Percentiles rank a stretch among this genome's conserved stretches.
Conservation (phyloP, 2,888 invertebrate genomes). For the Lagria hirta region DNA sequence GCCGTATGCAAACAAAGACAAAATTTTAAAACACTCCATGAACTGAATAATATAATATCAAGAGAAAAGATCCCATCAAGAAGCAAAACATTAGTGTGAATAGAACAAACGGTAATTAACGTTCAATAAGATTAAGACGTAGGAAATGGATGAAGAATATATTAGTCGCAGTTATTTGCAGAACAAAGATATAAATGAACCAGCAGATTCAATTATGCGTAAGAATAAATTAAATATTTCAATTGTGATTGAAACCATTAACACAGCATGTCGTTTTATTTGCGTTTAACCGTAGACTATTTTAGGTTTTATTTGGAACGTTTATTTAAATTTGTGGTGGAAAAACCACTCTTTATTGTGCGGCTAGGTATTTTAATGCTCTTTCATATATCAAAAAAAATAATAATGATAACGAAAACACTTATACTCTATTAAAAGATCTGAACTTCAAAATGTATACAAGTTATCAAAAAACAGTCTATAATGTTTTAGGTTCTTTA, state of each 20-base stretch:
- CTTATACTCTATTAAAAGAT: too few species aligned
- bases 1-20: slow-evolving; percentile 16
- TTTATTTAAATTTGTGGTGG: too few species aligned
- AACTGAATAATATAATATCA: slow-evolving; percentile 14
- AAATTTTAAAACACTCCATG: slow-evolving; percentile 15
- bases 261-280: slow-evolving; percentile 24
- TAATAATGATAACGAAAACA: too few species aligned
- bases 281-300: too few species aligned
- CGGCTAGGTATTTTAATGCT: too few species aligned
- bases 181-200: slow-evolving; percentile 34
- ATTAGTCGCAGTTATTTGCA: slow-evolving; percentile 30
- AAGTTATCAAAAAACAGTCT: too few species aligned
- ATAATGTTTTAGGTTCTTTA: too few species aligned
- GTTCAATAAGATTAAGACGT: slow-evolving; percentile 33
- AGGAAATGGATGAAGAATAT: slow-evolving; percentile 34
- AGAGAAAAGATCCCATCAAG: slow-evolving; percentile 22
- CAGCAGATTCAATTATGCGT: slow-evolving; percentile 26
- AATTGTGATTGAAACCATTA: slow-evolving; percentile 21
- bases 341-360: too few species aligned
- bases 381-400: too few species aligned
- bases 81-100: slow-evolving; percentile 32
- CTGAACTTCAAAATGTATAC: too few species aligned
- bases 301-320: too few species aligned
- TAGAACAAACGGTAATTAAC: slow-evolving; percentile 37
- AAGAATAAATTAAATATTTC: slow-evolving; percentile 26